Conservation (phyloP, 2,888 invertebrate species). For the Erannis defoliaria region DNA sequence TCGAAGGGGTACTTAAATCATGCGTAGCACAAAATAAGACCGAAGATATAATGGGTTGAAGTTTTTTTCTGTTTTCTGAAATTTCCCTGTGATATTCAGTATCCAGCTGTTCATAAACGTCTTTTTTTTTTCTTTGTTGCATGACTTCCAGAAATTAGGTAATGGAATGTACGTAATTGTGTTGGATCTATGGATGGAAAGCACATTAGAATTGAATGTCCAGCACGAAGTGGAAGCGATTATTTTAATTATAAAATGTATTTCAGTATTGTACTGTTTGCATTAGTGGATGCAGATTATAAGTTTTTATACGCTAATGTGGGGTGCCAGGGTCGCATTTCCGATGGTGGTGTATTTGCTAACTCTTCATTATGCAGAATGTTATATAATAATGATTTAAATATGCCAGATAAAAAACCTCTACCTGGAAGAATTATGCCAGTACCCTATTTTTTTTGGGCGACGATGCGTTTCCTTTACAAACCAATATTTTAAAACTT, state of each 20-base stretch:
- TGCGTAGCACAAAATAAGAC: too few relatives aligned
- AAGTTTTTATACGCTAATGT: conserved; percentile 50
- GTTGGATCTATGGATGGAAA: conserved; percentile 60
- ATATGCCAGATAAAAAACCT: conserved; percentile 10
- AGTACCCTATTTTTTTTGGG: conserved; percentile 41
- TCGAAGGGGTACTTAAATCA: too few relatives aligned
- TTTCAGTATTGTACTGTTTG: conserved; percentile 58
- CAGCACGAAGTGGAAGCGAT: conserved; percentile 49
- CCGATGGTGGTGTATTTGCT: conserved; percentile 35
- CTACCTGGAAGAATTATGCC: conserved; percentile 19
- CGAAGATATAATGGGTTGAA: too few relatives aligned
- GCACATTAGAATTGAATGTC: conserved; percentile 50
- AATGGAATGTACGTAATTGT: conserved; percentile 58
- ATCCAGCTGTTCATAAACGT: too few relatives aligned
- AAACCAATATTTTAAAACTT: conserved; percentile 26
- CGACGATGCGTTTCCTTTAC: conserved; percentile 40
- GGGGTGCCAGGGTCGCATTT: conserved; percentile 37
- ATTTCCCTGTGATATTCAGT: too few relatives aligned
- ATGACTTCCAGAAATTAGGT: too few relatives aligned
- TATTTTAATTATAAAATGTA: conserved; percentile 55
- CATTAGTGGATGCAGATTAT: conserved; percentile 63
- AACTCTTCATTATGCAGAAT: conserved; percentile 31
- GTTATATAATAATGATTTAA: conserved; percentile 11
- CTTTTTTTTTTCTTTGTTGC: too few relatives aligned
- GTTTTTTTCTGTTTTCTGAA: too few relatives aligned